Evolutionary conservation across 2,888 invertebrate species (phyloP), one percentile per base, ranked within the genome.

Genomic region (Cephus pulcher): DNA sequence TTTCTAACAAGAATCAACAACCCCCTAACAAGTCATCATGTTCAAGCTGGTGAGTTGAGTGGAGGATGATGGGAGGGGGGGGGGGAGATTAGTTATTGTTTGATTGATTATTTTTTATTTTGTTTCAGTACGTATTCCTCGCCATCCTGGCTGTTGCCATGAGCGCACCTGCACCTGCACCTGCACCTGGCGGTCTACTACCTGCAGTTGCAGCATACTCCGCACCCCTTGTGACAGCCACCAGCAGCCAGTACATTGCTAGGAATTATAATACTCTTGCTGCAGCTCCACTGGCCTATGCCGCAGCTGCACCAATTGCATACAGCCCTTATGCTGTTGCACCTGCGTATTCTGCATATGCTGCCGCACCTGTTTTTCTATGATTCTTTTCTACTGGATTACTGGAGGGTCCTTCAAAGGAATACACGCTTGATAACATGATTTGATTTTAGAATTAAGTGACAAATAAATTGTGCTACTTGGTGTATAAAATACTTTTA

Each of bases 241-340:
- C 93, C 84, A 94, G 94, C 90, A 93, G 93, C 9, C 94, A 94
- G 88, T 93, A 94, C 82, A 90, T 94, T 85, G 92, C 94, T 73
- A 92, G 94, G 83, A 93, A 94, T 88, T 93, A 93, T 91, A 94
- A 94, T 83, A 92, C 93, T 12, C 89, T 94, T 34, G 93, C 93
- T 12, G 92, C 92, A 78, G 88, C 92, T 15, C 90, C 93, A 0
- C 92, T 93, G 79, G 90, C 93, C 83, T 91, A 91, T 76, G 91
- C 92, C 11, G 70, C 70, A 70, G 37, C 83, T n/a, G 80, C 84
- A 9, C 82, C 82, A 30, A 73, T 81, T 12, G 69, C 84, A 2
- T 84, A 84, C 89, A 91, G 32, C 88, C 89, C 11, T 88, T 89
- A 34, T 87, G 85, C 86, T 9, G 82, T 85, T 15, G 85, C 87